Evolutionary conservation across 2,113 vertebrate species (phyloP), one percentile per base, ranked within the genome.

Genomic region (Phalacrocorax pelagicus): DNA sequence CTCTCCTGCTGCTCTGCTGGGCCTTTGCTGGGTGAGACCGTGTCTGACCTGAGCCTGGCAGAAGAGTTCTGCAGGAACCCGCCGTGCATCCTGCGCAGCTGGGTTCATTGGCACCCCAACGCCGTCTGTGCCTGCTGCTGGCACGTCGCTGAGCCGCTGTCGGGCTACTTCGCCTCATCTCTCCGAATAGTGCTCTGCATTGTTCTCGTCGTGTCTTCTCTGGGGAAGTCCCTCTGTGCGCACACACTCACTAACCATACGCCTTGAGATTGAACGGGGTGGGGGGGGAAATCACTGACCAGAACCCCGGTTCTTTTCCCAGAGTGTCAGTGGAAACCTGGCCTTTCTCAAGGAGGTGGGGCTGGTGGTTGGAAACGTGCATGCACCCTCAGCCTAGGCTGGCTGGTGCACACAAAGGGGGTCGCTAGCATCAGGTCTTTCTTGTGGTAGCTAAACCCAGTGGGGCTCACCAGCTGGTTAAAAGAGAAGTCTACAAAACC

Each of bases 51-150:
- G 38, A 40, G 34, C 44, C 34, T 19, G 47, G n/a, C 38, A 46
- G 34, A 55, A 18, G 49, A 40, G 66, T 29, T 47, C 61, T 6
- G 61, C 52, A 24, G 51, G n/a, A 38, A 22, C 62, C 1, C 1
- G 6, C n/a, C 18, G 2, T 1, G 42, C 3, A 2, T 32, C 12
- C 46, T 3, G 2, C 10, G 1, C 9, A 5, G 12, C 42, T 30
- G 21, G 30, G 26, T 26, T 58, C 4, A 44, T 4, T 2, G 5
- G 61, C 26, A 27, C 24, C 58, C n/a, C 24, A 44, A 9, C 51
- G 6, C 22, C 58, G 44, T 9, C 42, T 4, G 24, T 57, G 86
- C 42, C 66, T 2, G 1, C 58, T 19, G 58, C 42, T 29, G 30
- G 3, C 36, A 3, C 3, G 4, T 47, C 82, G 3, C 49, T 3